Percentiles rank a stretch among this genome's conserved stretches.
Evolutionary conservation across 2,888 invertebrate species (phyloP).

Genomic region (Oxycera nigricornis): DNA sequence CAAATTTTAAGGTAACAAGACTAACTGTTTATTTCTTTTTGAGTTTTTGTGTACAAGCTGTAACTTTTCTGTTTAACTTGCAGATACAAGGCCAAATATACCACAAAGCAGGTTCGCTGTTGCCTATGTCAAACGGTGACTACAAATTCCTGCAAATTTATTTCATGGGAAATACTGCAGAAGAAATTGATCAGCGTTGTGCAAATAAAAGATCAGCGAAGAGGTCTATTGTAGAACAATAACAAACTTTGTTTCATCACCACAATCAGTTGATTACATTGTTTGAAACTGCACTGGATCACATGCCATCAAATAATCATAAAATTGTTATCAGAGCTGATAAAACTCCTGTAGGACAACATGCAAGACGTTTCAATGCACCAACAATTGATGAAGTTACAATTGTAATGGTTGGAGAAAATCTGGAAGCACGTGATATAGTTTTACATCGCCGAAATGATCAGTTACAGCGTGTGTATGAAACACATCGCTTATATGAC

Average conservation of each 20-base stretch:
- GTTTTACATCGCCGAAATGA: constrained; percentile 48
- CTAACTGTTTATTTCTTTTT: too few relatives aligned
- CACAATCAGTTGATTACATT: constrained; percentile 51
- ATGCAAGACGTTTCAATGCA: constrained; percentile 55
- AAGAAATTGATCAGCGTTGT: constrained; percentile 47
- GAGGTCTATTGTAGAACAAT: constrained; percentile 29
- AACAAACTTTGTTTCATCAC: constrained; percentile 44
- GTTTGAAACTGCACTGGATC: constrained; percentile 52
- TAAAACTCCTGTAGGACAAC: constrained; percentile 53
- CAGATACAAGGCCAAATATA: constrained; percentile 8
- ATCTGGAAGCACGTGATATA: constrained; percentile 54
- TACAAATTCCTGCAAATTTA: constrained; percentile 25
- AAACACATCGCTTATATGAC: constrained; percentile 53
- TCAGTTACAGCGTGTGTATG: constrained; percentile 38
- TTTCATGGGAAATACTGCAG: constrained; percentile 36
- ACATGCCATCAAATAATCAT: constrained; percentile 53
- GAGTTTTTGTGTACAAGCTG: too few relatives aligned
- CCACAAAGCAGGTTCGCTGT: constrained; percentile 5
- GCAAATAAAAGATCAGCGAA: constrained; percentile 44
- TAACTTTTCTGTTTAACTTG: constrained; percentile 8
- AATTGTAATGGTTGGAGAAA: constrained; percentile 53
- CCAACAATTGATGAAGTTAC: constrained; percentile 57
- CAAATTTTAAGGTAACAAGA: constrained; percentile 44
- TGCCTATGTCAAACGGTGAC: constrained; percentile 1
- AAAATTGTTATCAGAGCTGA: constrained; percentile 55